Evolutionary conservation across 2,888 invertebrate species (phyloP).

Genomic region (Lydus trimaculatus): DNA sequence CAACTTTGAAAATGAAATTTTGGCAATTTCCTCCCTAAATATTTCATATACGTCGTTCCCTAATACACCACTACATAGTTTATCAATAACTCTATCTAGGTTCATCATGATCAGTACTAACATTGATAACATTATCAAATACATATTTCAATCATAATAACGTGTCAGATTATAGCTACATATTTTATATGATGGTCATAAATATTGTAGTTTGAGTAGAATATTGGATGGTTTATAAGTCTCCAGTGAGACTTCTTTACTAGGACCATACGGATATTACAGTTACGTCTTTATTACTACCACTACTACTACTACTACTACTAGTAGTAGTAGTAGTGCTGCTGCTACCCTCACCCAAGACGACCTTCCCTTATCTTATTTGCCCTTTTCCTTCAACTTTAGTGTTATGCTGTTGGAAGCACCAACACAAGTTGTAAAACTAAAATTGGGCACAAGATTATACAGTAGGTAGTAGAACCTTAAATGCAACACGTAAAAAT

Average conservation of each 20-base stretch:
- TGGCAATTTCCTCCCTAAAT: background rate
- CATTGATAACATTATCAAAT: background rate
- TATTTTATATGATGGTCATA: constrained; percentile 27
- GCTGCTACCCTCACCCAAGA: no score
- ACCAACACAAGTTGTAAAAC: background rate
- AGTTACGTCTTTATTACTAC: constrained; percentile 22
- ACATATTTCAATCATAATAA: constrained; percentile 24
- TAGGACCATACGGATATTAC: constrained; percentile 14
- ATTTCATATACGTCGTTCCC: background rate
- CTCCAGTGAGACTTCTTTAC: constrained; percentile 8
- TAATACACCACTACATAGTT: background rate
- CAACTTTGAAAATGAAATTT: constrained; percentile 3
- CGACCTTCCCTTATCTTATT: constrained; percentile 1
- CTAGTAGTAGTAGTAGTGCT: no score
- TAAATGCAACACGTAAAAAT: constrained; percentile 32
- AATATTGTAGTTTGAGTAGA: constrained; percentile 21
- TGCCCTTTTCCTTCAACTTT: background rate
- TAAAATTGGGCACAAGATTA: background rate
- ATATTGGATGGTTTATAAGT: constrained; percentile 15
- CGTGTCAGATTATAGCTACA: constrained; percentile 16
- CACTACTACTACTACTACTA: constrained; percentile 2
- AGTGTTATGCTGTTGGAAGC: background rate
- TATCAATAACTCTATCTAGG: background rate
- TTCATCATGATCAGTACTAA: background rate
- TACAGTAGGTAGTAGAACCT: background rate